A percentile compares a stretch with the other conserved stretches of the same genome.
These are phyloP conservation scores for Oncorhynchus kisutch DNA, from an alignment of 2,113 vertebrate genomes.

Conservation along the genomic window DNA sequence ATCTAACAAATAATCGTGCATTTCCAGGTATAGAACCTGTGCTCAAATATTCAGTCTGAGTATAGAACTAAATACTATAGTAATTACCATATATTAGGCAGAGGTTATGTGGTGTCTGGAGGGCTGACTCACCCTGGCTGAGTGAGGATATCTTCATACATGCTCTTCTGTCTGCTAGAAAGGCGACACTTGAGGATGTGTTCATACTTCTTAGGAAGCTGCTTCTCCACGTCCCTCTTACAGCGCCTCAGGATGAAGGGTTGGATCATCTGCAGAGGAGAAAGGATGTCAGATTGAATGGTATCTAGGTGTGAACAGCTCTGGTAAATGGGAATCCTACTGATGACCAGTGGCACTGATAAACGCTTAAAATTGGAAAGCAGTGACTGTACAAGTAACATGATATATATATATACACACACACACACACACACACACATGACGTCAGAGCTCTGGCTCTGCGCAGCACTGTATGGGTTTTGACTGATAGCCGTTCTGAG, in stretches of 20 bases:
- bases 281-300: no score
- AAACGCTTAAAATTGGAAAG: no score
- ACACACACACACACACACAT: no score
- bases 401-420: no score
- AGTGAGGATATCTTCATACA: conserved; percentile 90
- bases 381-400: no score
- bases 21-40: neutral
- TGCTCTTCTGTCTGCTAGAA: conserved; percentile 84
- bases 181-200: conserved; percentile 90
- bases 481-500: no score
- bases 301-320: no score
- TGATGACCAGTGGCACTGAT: no score
- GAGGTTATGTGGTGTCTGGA: neutral
- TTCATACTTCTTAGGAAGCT: conserved; percentile 89
- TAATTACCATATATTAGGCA: neutral
- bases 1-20: no score
- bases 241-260: conserved; percentile 90
- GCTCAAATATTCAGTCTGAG: neutral
- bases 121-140: conserved; percentile 77
- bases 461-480: no score
- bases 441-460: no score
- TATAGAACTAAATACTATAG: neutral
- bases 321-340: no score
- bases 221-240: conserved; percentile 91
- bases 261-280: conserved; percentile 82